Conservation (phyloP, 2,888 invertebrate species). For the Atrina japonica region DNA sequence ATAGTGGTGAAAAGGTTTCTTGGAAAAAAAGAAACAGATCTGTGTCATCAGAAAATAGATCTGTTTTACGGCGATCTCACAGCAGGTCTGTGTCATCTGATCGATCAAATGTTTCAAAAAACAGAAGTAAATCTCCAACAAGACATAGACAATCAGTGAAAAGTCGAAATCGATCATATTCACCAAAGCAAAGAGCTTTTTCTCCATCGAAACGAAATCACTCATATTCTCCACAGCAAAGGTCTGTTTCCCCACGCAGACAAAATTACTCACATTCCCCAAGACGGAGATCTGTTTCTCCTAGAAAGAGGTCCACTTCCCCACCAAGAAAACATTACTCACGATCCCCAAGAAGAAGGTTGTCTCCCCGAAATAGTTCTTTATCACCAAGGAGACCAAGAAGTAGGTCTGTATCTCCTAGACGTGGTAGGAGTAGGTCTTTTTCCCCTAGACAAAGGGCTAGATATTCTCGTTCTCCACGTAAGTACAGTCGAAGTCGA, state of each 20-base stretch:
- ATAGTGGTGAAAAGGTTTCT: background rate
- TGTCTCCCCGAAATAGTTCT: background rate
- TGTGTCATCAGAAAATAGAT: background rate
- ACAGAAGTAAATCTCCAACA: background rate
- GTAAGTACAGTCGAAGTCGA: background rate
- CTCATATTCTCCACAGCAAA: background rate
- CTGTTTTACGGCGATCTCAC: background rate
- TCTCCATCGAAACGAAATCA: background rate
- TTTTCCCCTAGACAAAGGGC: background rate
- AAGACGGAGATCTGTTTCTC: slow-evolving; percentile 13
- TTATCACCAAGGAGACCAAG: slow-evolving; percentile 25
- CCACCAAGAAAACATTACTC: slow-evolving; percentile 7
- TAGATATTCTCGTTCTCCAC: no score
- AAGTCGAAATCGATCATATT: no score
- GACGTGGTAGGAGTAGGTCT: background rate
- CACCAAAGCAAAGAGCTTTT: no score
- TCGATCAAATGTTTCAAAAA: background rate
- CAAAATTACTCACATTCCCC: slow-evolving; percentile 15
- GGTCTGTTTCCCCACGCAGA: slow-evolving; percentile 9
- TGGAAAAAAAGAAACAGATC: background rate
- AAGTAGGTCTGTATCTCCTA: slow-evolving; percentile 5
- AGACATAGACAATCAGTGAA: no score
- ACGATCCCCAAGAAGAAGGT: background rate
- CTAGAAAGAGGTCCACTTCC: slow-evolving; percentile 23
- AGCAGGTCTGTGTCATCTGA: background rate